A percentile compares a stretch with the other conserved stretches of the same genome.
Evolutionary conservation across 2,888 invertebrate genomes (phyloP).

Genomic region (Cheiracanthium punctorium): DNA sequence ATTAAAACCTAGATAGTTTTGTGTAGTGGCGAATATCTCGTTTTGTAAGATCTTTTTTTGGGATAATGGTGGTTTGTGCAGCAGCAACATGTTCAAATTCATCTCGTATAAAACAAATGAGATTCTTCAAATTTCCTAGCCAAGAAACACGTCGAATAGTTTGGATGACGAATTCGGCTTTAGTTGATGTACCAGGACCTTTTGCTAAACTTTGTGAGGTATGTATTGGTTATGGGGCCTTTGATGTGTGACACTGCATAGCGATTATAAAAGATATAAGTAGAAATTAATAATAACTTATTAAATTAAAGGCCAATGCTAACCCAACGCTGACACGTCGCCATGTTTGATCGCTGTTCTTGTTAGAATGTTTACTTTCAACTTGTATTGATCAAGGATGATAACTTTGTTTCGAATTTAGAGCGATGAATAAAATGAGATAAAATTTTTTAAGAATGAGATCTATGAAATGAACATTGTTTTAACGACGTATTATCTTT

Average conservation of each 20-base stretch:
- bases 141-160: constrained; percentile 48
- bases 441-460: too few relatives aligned
- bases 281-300: too few relatives aligned
- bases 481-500: too few relatives aligned
- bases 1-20: neutral
- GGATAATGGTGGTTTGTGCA: constrained; percentile 50
- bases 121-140: constrained; percentile 62
- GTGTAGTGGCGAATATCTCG: neutral
- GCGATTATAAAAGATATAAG: too few relatives aligned
- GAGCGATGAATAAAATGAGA: too few relatives aligned
- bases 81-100: constrained; percentile 54
- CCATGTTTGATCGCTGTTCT: neutral
- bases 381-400: too few relatives aligned
- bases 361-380: too few relatives aligned
- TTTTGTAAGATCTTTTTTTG: neutral
- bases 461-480: too few relatives aligned
- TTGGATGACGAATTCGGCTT: constrained; percentile 49
- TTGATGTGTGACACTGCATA: too few relatives aligned
- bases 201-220: constrained; percentile 60
- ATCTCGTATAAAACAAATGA: constrained; percentile 49
- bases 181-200: constrained; percentile 44
- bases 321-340: neutral
- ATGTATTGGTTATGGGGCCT: too few relatives aligned
- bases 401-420: too few relatives aligned
- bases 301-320: neutral